Conservation (phyloP, 2,888 invertebrate species). For the Meandrusa payeni region DNA sequence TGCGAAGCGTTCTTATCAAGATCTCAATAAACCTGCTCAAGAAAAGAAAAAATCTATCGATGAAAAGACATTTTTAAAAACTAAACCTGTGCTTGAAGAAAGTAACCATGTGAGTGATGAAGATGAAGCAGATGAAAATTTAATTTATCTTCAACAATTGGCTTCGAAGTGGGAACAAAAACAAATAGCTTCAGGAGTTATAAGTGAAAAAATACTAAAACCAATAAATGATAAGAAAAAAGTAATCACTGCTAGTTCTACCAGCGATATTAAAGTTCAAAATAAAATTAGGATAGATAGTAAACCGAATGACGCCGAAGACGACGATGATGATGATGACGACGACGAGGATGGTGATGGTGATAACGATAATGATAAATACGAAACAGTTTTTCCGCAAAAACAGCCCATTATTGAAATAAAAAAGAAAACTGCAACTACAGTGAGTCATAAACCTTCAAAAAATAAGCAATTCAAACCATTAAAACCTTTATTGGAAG, state of each 20-base stretch:
- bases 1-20: slow-evolving; percentile 53
- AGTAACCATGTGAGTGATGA: slow-evolving; percentile 46
- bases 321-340: slow-evolving; percentile 32
- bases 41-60: slow-evolving; percentile 50
- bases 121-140: slow-evolving; percentile 35
- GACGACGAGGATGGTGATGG: slow-evolving; percentile 23
- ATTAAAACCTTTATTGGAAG: not conserved
- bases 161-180: slow-evolving; percentile 37
- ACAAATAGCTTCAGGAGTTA: slow-evolving; percentile 29
- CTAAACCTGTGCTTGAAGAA: slow-evolving; percentile 35
- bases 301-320: slow-evolving; percentile 13
- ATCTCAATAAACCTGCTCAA: slow-evolving; percentile 49
- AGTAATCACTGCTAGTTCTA: not conserved
- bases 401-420: slow-evolving; percentile 5
- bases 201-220: slow-evolving; percentile 27
- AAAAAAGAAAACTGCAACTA: slow-evolving; percentile 17
- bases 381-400: slow-evolving; percentile 6
- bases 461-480: slow-evolving; percentile 6
- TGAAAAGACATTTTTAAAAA: slow-evolving; percentile 42
- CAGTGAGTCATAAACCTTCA: not conserved
- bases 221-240: slow-evolving; percentile 13
- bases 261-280: slow-evolving; percentile 7
- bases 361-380: slow-evolving; percentile 28
- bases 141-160: slow-evolving; percentile 18
- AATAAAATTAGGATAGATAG: too few relatives aligned